These are phyloP conservation scores for Heterotilapia buettikoferi DNA, from an alignment of 2,113 vertebrate genomes.

Conservation along the genomic window DNA sequence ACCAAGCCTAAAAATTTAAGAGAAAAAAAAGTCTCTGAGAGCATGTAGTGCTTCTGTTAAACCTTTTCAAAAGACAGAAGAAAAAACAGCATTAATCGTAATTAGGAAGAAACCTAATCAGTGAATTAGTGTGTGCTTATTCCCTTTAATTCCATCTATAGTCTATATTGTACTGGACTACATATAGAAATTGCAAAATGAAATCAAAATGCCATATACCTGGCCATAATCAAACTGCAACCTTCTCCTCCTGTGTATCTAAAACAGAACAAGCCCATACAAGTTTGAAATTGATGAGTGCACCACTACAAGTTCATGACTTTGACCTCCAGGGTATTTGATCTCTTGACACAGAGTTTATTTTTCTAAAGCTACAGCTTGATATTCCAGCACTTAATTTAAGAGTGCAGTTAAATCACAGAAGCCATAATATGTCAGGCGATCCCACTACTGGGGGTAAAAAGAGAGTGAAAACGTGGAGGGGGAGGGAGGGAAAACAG, in stretches of 20 bases:
- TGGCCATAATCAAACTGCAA: slow-evolving; percentile 53
- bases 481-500: slow-evolving; percentile 84
- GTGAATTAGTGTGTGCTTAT: neutral
- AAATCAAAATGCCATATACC: slow-evolving; percentile 13
- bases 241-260: slow-evolving; percentile 52
- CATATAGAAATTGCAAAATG: neutral
- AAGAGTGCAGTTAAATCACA: slow-evolving; percentile 99
- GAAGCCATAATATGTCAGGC: slow-evolving; percentile 98
- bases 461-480: slow-evolving; percentile 64
- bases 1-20: neutral
- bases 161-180: neutral
- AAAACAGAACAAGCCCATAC: slow-evolving; percentile 71
- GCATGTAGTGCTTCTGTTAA: neutral
- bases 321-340: slow-evolving; percentile 80
- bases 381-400: slow-evolving; percentile 99
- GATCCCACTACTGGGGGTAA: slow-evolving; percentile 84
- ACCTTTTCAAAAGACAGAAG: neutral
- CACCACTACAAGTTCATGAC: slow-evolving; percentile 68
- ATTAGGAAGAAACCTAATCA: neutral
- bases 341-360: slow-evolving; percentile 87
- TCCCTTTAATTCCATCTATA: neutral
- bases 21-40: neutral
- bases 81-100: neutral
- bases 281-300: slow-evolving; percentile 77
- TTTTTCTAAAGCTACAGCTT: slow-evolving; percentile 91